These are phyloP conservation scores for Neotragus pygmaeus DNA, from an alignment of 2,113 vertebrate species.

Conservation along the genomic window DNA sequence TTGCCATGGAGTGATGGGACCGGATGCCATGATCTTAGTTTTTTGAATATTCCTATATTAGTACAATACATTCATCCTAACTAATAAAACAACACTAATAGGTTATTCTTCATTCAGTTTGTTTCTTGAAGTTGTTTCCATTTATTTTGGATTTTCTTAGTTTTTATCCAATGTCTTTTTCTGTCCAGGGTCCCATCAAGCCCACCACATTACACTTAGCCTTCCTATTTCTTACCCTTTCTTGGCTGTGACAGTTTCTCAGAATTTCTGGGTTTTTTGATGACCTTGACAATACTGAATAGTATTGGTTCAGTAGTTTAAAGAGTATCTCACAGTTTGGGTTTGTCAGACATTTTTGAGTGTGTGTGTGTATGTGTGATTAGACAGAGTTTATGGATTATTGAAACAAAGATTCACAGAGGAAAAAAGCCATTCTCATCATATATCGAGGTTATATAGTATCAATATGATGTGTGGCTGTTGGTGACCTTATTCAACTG, in stretches of 20 bases:
- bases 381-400: background rate
- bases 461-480: background rate
- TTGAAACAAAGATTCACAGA: background rate
- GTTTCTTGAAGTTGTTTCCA: background rate
- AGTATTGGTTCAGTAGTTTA: background rate
- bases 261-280: background rate
- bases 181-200: too few species aligned
- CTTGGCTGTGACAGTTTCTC: background rate
- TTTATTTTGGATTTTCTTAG: background rate
- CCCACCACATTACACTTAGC: background rate
- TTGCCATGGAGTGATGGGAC: background rate
- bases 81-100: background rate
- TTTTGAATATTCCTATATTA: background rate
- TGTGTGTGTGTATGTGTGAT: background rate
- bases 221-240: background rate
- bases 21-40: fast-evolving
- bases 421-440: background rate
- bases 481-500: background rate
- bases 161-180: background rate
- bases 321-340: background rate
- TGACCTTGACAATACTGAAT: background rate
- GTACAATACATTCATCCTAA: too few species aligned
- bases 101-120: background rate
- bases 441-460: background rate
- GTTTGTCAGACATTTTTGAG: background rate